Evolutionary conservation across 2,888 invertebrate genomes (phyloP), one percentile per base, ranked within the genome.

Genomic region (Caenorhabditis zanzibari): DNA sequence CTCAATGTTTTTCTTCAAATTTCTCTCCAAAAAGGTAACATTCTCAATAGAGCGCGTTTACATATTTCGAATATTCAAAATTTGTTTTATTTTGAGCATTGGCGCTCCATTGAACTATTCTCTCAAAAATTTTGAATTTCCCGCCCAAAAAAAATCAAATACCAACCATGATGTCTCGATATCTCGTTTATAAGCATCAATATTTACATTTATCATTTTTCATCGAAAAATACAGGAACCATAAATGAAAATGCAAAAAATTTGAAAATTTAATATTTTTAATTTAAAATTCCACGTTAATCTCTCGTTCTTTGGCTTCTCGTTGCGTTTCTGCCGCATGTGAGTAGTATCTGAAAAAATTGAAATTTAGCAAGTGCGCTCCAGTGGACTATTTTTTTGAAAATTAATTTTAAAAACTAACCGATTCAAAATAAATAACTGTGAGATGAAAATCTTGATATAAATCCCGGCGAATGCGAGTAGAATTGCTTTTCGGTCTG

Each of bases 191-290:
- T 82, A 82, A 68, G 77, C 66, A 32, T 26, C 61, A 44, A 77
- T 24, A 63, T 82, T 77, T 26, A 82, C 73, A 52, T 68, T 82
- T 19, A 82, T 19, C 77, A 82, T 74, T 73, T 58, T 52, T 66
- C 1, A 47, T 14, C 24, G 26, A 47, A 19, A 35, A 28, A 44
- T 59, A 24, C 22, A 61, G 47, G 35, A 73, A 61, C 7, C 10
- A 52, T 24, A 16, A 63, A 52, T 14, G 14, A 49, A 12, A 7
- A 59, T 28, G 6, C 24, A 32, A 63, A 64, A 24, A 38, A 32
- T 32, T 47, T 22, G 1, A 47, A n/a, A 47, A 47, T 47, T 10
- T n/a, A 49, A 32, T 47, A 61, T 38, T n/a, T 26, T 19, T 7
- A 32, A 49, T 28, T 66, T 41, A 66, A 52, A 66, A 52, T 38